Base-by-base conservation (phyloP, 2,888 invertebrate species). In the Myathropa florea region DNA sequence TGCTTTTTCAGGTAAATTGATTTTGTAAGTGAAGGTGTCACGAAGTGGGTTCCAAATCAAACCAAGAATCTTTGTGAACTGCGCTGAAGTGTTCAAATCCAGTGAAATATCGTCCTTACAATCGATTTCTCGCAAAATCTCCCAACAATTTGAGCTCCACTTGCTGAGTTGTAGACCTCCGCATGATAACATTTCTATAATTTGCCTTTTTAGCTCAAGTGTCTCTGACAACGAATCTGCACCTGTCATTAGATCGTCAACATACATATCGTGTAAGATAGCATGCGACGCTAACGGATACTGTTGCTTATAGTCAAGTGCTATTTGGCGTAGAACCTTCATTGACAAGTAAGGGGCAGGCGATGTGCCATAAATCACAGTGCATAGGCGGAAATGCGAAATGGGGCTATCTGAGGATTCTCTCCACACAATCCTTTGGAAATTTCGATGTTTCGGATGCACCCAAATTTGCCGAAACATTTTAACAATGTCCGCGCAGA, bases 381-480 rank as follows among this genome's bases (percentile, higher is more conserved):
- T 88, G 23, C 75, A 70, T 6, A 88, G 55, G 14, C 72, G 68
- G 30, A 65, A 87, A 59, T 88, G 87, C 21, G 67, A 21, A 24
- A 88, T 12, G 1, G 67, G 67, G 0, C 7, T n/a, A n/a, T n/a
- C n/a, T 33, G 61, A 24, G 36, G 30, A 23, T n/a, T 60, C 33
- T 30, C 68, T 55, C 68, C 33, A 88, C 3, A 88, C 70, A n/a
- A 89, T 88, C 24, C 88, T 28, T 39, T 88, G 84, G 53, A 75
- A 89, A 21, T 72, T 39, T 10, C 61, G 36, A 36, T 85, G 46
- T 18, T 39, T 30, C 23, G 59, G 24, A 57, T 71, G 12, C 9
- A 88, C 55, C 63, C 67, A 71, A 39, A 87, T 75, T 67, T 87
- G 83, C 1, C 84, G 78, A 67, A 82, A 88, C 87, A 88, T 87